Evolutionary conservation across 2,888 invertebrate species (phyloP).

Genomic region (Mystacides longicornis): DNA sequence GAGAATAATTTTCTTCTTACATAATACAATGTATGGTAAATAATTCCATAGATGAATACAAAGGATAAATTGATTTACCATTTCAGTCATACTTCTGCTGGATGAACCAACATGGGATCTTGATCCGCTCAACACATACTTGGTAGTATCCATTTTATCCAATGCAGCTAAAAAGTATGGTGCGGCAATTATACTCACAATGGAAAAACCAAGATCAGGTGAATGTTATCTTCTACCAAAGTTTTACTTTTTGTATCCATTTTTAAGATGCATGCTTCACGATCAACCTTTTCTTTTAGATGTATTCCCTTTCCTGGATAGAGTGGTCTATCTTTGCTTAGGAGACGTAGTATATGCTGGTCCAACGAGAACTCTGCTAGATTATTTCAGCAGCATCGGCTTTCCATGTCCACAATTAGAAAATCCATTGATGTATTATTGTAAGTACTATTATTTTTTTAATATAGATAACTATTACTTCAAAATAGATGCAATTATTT

Average conservation of each 20-base stretch:
- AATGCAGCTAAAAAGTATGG: slow-evolving; percentile 86
- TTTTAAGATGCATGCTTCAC: too few species aligned
- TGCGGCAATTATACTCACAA: slow-evolving; percentile 81
- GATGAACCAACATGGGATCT: slow-evolving; percentile 94
- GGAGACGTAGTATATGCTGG: slow-evolving; percentile 90
- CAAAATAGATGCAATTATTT: background rate
- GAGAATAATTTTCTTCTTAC: background rate
- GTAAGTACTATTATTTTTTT: slow-evolving; percentile 53
- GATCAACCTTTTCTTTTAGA: slow-evolving; percentile 47
- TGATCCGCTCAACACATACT: slow-evolving; percentile 90
- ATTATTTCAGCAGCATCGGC: slow-evolving; percentile 91
- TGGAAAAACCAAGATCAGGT: slow-evolving; percentile 81
- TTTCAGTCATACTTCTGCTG: slow-evolving; percentile 72
- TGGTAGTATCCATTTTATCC: slow-evolving; percentile 88
- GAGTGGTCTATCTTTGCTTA: slow-evolving; percentile 82
- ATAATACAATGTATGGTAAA: slow-evolving; percentile 3
- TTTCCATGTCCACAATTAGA: slow-evolving; percentile 95
- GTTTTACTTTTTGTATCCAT: too few species aligned
- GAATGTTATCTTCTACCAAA: too few species aligned
- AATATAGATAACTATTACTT: background rate
- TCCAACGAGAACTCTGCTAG: slow-evolving; percentile 84
- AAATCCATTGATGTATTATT: slow-evolving; percentile 96
- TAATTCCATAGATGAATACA: background rate
- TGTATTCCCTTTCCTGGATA: slow-evolving; percentile 90
- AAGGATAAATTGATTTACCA: background rate